phyloP scores from a whole-genome alignment of 2,797 vertebrate genomes.

The Takifugu rubripes region DNA sequence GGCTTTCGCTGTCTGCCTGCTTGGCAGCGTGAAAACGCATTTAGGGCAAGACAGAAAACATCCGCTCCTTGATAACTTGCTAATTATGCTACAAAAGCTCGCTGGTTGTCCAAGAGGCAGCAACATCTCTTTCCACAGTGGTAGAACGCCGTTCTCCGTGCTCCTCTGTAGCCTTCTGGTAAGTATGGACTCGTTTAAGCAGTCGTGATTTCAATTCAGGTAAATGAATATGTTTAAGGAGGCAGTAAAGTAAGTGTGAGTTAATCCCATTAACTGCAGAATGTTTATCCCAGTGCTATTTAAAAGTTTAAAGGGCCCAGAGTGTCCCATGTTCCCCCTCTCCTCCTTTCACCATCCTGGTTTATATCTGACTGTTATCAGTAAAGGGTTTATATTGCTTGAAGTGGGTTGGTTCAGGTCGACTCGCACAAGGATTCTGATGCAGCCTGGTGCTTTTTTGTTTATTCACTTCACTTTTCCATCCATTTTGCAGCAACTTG shows the following conservation, averaged over 20 bases:
- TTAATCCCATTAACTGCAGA: neutral
- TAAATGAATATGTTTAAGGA: neutral
- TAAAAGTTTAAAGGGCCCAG: neutral
- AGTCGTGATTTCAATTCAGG: neutral
- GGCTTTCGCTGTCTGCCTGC: slow-evolving; percentile 50
- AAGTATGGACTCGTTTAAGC: neutral
- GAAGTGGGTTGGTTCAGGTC: too few species aligned
- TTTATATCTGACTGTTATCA: too few species aligned
- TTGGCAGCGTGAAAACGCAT: slow-evolving; percentile 40
- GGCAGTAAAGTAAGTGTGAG: neutral
- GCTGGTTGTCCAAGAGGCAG: slow-evolving; percentile 36
- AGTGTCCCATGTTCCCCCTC: too few species aligned
- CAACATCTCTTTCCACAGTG: slow-evolving; percentile 42
- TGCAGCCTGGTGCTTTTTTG: too few species aligned
- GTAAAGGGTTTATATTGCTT: too few species aligned
- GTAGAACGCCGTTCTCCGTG: slow-evolving; percentile 45
- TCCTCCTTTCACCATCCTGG: too few species aligned
- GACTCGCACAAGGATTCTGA: too few species aligned
- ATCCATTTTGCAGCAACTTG: too few species aligned
- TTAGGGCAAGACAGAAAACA: slow-evolving; percentile 18
- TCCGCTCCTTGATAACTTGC: slow-evolving; percentile 52
- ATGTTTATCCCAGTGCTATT: neutral
- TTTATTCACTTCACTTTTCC: too few species aligned
- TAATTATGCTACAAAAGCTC: slow-evolving; percentile 51
- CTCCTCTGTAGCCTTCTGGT: slow-evolving; percentile 30